Evolutionary conservation across 2,888 invertebrate species (phyloP).

Genomic region (Hirtodrosophila cameraria): DNA sequence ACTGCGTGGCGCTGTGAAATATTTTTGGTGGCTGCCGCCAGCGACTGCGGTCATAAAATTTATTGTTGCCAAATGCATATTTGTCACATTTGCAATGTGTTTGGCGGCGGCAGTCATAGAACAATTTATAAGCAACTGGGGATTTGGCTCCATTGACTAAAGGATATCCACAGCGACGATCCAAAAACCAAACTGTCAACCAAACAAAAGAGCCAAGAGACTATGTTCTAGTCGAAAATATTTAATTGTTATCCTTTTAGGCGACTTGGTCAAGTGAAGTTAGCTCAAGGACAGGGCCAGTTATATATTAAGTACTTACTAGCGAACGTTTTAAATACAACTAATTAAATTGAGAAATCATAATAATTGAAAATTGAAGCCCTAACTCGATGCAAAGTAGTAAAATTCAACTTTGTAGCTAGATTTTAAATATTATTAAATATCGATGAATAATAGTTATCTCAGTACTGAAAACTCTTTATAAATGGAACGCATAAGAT

Average conservation of each 20-base stretch:
- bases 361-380: too few species aligned
- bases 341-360: too few species aligned
- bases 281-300: not conserved
- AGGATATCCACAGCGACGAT: conserved; percentile 3
- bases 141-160: conserved; percentile 35
- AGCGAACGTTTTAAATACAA: too few species aligned
- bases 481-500: too few species aligned
- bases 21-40: conserved; percentile 67
- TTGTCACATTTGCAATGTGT: conserved; percentile 78
- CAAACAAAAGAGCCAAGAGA: conserved; percentile 20
- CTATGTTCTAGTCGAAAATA: conserved; percentile 5
- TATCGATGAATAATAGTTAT: too few species aligned
- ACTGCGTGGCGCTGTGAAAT: conserved; percentile 52
- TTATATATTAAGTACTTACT: not conserved
- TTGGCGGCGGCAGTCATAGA: conserved; percentile 68
- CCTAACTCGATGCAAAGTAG: too few species aligned
- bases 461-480: too few species aligned
- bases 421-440: too few species aligned
- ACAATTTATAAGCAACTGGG: conserved; percentile 76
- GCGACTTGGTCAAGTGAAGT: not conserved
- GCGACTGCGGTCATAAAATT: conserved; percentile 74
- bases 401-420: too few species aligned
- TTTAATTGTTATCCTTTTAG: conserved; percentile 29
- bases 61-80: conserved; percentile 78
- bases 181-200: conserved; percentile 3